phyloP scores from a whole-genome alignment of 2,888 invertebrate genomes.

The Heliconius hortense region DNA sequence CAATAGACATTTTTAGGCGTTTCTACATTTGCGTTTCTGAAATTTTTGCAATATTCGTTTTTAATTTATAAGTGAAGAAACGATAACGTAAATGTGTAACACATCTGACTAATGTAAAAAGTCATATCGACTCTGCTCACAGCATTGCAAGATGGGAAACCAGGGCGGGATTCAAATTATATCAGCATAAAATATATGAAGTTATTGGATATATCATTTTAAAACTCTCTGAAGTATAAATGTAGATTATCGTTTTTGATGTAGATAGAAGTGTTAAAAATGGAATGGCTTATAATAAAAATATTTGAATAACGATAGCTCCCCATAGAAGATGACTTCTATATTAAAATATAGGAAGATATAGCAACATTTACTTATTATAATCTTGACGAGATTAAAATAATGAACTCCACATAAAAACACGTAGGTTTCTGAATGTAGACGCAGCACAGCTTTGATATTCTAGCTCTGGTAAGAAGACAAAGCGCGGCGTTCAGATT shows the following conservation, averaged over 20 bases:
- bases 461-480: no score
- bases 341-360: no score
- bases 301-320: no score
- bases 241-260: constrained; percentile 1
- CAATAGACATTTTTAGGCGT: not conserved
- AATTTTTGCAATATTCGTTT: not conserved
- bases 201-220: constrained; percentile 1
- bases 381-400: no score
- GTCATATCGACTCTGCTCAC: constrained; percentile 63
- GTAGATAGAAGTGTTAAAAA: not conserved
- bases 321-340: no score
- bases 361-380: no score
- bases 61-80: constrained; percentile 12
- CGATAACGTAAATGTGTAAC: constrained; percentile 52
- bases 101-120: constrained; percentile 71
- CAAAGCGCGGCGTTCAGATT: no score
- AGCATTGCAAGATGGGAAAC: constrained; percentile 60
- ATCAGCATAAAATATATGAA: constrained; percentile 1
- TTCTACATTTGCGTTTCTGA: not conserved
- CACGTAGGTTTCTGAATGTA: no score
- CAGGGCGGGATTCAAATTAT: constrained; percentile 53
- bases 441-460: no score
- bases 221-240: constrained; percentile 2
- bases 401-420: no score
- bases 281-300: not conserved